A percentile compares a stretch with the other conserved stretches of the same genome.
Evolutionary conservation across 2,113 vertebrate species (phyloP).

Genomic region (Prionailurus bengalensis): DNA sequence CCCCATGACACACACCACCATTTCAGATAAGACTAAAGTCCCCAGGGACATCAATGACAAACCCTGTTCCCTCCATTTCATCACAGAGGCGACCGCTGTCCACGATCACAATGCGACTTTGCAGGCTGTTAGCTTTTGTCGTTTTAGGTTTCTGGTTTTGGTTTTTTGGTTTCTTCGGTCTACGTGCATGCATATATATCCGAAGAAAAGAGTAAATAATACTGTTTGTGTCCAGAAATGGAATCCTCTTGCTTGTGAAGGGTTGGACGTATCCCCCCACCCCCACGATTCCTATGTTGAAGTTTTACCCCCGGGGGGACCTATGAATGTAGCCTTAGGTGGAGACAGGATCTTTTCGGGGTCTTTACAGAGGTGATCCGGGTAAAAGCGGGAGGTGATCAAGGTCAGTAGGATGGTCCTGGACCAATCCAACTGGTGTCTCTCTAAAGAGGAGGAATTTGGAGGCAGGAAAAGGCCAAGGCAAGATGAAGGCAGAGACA

Average conservation of each 20-base stretch:
- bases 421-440: neutral
- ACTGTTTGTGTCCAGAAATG: neutral
- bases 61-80: neutral
- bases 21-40: neutral
- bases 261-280: neutral
- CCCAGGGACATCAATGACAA: neutral
- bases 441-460: neutral
- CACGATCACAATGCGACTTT: neutral
- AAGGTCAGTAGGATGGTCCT: neutral
- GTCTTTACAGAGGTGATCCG: neutral
- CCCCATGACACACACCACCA: neutral
- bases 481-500: neutral
- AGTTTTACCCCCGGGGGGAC: neutral
- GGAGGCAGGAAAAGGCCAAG: neutral
- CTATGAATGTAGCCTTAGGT: neutral
- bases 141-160: too few species aligned
- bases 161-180: neutral
- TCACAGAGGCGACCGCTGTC: neutral
- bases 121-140: neutral
- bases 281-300: neutral
- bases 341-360: neutral
- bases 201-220: neutral
- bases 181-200: accelerated
- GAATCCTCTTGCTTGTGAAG: neutral
- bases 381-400: neutral